Evolutionary conservation across 2,888 invertebrate species (phyloP).

Genomic region (Malacosoma neustria): DNA sequence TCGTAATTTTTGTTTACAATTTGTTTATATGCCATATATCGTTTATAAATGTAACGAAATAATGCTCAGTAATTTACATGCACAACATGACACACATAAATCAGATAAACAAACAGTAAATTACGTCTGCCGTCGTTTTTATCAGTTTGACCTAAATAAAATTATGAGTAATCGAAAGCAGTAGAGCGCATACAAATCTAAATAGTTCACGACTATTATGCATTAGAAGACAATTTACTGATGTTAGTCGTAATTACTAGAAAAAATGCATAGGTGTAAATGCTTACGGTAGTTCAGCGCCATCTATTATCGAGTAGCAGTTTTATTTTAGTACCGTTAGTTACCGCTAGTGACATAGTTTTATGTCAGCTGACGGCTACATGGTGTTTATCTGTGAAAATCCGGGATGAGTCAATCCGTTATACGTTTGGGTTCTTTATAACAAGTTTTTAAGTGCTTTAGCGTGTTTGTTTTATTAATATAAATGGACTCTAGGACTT

Average conservation of each 20-base stretch:
- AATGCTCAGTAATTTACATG: conserved; percentile 32
- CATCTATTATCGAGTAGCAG: conserved; percentile 51
- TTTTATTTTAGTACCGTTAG: conserved; percentile 45
- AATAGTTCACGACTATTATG: conserved; percentile 8
- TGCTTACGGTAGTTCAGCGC: conserved; percentile 23
- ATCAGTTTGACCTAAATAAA: conserved; percentile 27
- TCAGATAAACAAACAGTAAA: conserved; percentile 11
- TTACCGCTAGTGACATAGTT: conserved; percentile 65
- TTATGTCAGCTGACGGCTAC: conserved; percentile 55
- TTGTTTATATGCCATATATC: conserved; percentile 9
- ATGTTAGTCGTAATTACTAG: not conserved
- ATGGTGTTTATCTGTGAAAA: conserved; percentile 31
- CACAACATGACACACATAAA: conserved; percentile 18
- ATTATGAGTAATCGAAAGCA: conserved; percentile 19
- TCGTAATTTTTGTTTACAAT: no score
- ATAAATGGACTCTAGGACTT: not conserved
- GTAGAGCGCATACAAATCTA: conserved; percentile 14
- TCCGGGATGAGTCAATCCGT: conserved; percentile 50
- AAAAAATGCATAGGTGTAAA: conserved; percentile 1
- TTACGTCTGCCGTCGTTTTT: conserved; percentile 14
- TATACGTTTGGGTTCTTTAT: conserved; percentile 31
- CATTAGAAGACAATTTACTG: conserved; percentile 5
- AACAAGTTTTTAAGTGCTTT: conserved; percentile 29
- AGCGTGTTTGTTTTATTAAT: conserved; percentile 21
- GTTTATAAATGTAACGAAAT: conserved; percentile 41